These are phyloP conservation scores for Ips nitidus DNA, from an alignment of 1,140 invertebrate genomes.

Conservation along the genomic window DNA sequence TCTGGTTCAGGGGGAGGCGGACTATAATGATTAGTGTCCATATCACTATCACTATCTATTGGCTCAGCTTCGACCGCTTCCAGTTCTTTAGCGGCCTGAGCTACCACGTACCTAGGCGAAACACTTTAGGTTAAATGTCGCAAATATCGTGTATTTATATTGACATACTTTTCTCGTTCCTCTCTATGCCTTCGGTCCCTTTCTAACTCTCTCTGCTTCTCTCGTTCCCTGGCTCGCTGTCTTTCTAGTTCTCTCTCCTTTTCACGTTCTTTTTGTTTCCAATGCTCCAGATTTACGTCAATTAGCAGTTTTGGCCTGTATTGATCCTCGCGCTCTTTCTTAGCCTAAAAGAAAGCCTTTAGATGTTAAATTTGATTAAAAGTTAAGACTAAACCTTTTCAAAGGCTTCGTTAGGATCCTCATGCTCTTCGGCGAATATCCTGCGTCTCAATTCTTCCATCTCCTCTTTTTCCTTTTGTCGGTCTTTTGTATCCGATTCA, in stretches of 20 bases:
- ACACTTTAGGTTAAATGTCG: no score
- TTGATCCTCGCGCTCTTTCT: slow-evolving; percentile 77
- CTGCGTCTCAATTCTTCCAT: slow-evolving; percentile 84
- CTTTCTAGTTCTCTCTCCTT: slow-evolving; percentile 56
- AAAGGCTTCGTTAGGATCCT: slow-evolving; percentile 81
- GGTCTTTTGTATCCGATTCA: slow-evolving; percentile 85
- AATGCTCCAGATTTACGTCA: slow-evolving; percentile 62
- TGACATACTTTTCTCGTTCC: slow-evolving; percentile 52
- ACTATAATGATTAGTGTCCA: slow-evolving; percentile 47
- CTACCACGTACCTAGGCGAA: slow-evolving; percentile 52
- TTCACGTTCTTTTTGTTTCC: slow-evolving; percentile 58
- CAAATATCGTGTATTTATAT: not conserved
- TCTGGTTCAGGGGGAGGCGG: slow-evolving; percentile 42
- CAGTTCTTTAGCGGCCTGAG: slow-evolving; percentile 58
- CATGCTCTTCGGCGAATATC: slow-evolving; percentile 77
- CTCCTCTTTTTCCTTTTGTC: slow-evolving; percentile 88
- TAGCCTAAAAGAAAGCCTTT: slow-evolving; percentile 55
- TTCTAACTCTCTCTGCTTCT: slow-evolving; percentile 56
- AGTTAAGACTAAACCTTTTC: slow-evolving; percentile 61
- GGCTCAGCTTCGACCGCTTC: slow-evolving; percentile 67
- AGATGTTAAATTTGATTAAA: not conserved
- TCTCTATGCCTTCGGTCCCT: slow-evolving; percentile 54
- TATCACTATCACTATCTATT: slow-evolving; percentile 64
- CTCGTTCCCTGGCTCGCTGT: slow-evolving; percentile 53
- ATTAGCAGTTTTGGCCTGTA: slow-evolving; percentile 80